These are phyloP conservation scores for Nomada ruficornis DNA, from an alignment of 2,888 invertebrate species.

Conservation along the genomic window DNA sequence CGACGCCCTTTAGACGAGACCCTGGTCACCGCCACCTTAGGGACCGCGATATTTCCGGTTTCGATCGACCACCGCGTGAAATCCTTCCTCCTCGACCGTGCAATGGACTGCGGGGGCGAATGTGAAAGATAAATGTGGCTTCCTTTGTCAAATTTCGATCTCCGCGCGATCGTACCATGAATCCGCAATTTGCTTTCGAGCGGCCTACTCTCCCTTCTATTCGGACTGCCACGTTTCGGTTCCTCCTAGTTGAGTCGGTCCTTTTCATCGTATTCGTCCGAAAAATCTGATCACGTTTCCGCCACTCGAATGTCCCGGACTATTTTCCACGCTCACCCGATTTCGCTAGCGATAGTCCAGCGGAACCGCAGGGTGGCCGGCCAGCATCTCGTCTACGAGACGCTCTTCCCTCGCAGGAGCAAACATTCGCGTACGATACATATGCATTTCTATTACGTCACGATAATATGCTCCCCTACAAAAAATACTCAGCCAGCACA, in stretches of 20 bases:
- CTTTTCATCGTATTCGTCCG: too few relatives aligned
- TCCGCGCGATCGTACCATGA: too few relatives aligned
- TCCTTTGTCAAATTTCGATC: too few relatives aligned
- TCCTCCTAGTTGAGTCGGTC: too few relatives aligned
- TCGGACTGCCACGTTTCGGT: too few relatives aligned
- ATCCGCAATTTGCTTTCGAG: constrained; percentile 2
- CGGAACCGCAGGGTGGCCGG: constrained; percentile 28
- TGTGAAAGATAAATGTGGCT: too few relatives aligned
- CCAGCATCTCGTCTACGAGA: constrained; percentile 25
- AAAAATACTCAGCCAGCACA: constrained; percentile 84
- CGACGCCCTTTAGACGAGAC: neutral
- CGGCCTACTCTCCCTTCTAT: constrained; percentile 24
- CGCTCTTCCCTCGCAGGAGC: constrained; percentile 47
- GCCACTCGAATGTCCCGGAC: neutral
- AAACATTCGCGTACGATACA: constrained; percentile 27
- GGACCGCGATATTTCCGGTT: neutral
- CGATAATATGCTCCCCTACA: constrained; percentile 69
- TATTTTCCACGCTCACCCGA: neutral
- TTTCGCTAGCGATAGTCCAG: neutral
- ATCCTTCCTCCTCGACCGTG: too few relatives aligned
- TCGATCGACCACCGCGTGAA: neutral
- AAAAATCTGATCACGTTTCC: neutral
- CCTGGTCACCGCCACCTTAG: constrained; percentile 20
- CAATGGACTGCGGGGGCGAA: too few relatives aligned
- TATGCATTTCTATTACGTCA: constrained; percentile 34